Evolutionary conservation across 2,113 vertebrate species (phyloP), one percentile per base, ranked within the genome.

Genomic region (Butorides virescens): DNA sequence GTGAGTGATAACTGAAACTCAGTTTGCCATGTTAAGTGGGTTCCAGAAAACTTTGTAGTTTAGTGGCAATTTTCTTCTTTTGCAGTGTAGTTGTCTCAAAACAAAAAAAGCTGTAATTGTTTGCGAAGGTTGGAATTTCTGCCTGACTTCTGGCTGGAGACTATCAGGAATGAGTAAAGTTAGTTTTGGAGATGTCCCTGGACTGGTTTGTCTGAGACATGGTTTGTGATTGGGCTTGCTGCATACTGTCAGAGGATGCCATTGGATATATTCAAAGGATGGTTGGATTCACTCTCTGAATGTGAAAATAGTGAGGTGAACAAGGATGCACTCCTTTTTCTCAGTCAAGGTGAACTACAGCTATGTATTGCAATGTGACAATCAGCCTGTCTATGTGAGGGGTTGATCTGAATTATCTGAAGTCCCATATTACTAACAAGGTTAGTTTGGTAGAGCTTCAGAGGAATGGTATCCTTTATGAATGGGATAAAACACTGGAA

Each of bases 51-150:
- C 61, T 61, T 61, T 52, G 46, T 58, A 49, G 9, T 46, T 73
- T 53, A 63, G 15, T 3, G 4, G 17, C 9, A 50, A 0, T 78
- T 75, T 80, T 87, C n/a, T 91, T 89, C 36, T 58, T 78, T 71
- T 74, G 36, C 50, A 53, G 6, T 39, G 11, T 36, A 3, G 0
- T 52, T 68, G 26, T 70, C 21, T 34, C 0, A 1, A 32, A 42
- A 32, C 37, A 55, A 61, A 27, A 27, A 47, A 37, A 47, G 11
- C 8, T 7, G 2, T 82, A 52, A 14, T 34, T 65, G 13, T 50
- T 61, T 62, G 7, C 12, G 11, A 56, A 74, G 29, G 59, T 32
- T 59, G 37, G 16, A 83, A 46, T 86, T 78, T 79, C 11, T 80
- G 17, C 15, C 20, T 74, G 36, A 11, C 29, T 84, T 85, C 7